Base-by-base conservation (phyloP, 1,140 invertebrate genomes). In the Diuraphis noxia region DNA sequence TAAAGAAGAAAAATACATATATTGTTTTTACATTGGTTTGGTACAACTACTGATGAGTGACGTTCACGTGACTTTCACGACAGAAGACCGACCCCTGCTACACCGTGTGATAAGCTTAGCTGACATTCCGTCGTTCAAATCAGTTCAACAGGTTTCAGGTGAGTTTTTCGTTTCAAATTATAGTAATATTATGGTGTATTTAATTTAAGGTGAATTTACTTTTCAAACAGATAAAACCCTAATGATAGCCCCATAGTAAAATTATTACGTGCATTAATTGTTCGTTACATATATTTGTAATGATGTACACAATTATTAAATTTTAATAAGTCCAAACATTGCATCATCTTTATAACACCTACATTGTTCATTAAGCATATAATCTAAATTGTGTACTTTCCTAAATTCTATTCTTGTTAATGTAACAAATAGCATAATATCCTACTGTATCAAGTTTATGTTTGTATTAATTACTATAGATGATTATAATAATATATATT, bases 121-220 rank as follows among this genome's bases (percentile, higher is more conserved):
- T 49, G 13, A 38, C n/a, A 49, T 86, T 38, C 43, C 43, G 84
- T 36, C 30, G 19, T 21, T 86, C 84, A 49, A 85, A 81, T 46
- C 38, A n/a, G 87, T 43, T 77, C 88, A 91, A 91, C 88, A 91
- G 88, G 88, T 91, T 91, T 91, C 63, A 77, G 88, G 88, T 91
- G 25, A 91, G 88, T 91, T 56, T 88, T 49, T 85, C n/a, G 2
- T 85, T 43, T 63, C 56, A 63, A 63, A 63, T 63, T 2, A 63
- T 63, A 30, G 17, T 63, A n/a, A 23, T 56, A 30, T 30, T n/a
- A 30, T 5, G 25, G 30, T 49, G 56, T 13, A 63, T 63, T 63
- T 13, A 56, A 3, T 56, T 30, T 30, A 56, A n/a, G n/a, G n/a
- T 56, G 9, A 56, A 56, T 30, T 56, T 56, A 56, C 52, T 10